These are phyloP conservation scores for Trematocara macrostoma DNA, from an alignment of 2,113 vertebrate genomes.

Conservation along the genomic window DNA sequence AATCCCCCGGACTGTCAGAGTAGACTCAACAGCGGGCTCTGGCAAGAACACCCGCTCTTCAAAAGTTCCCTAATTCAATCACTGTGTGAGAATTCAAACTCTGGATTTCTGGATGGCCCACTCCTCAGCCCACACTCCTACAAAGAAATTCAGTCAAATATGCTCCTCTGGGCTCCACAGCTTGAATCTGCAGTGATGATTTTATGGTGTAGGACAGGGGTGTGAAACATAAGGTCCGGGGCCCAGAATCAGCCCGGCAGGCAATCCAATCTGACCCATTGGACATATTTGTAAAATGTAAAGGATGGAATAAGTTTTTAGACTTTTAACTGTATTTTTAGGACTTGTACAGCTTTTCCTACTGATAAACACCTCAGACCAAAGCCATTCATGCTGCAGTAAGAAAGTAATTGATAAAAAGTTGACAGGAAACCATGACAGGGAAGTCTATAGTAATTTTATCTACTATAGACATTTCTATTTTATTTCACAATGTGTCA, in stretches of 20 bases:
- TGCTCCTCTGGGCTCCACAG: neutral
- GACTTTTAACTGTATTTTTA: neutral
- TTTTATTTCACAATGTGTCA: neutral
- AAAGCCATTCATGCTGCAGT: neutral
- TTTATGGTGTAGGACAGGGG: neutral
- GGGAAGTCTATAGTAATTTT: neutral
- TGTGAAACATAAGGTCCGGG: neutral
- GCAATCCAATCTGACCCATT: neutral
- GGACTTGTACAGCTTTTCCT: neutral
- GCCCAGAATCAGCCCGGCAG: neutral
- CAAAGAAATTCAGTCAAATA: neutral
- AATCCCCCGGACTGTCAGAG: conserved; percentile 36
- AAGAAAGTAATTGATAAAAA: neutral
- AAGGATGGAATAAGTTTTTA: neutral
- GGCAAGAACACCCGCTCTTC: conserved; percentile 42
- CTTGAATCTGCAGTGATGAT: neutral
- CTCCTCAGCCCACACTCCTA: conserved; percentile 2
- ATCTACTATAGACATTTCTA: neutral
- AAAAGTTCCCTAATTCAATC: conserved; percentile 68
- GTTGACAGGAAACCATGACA: neutral
- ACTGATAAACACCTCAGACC: neutral
- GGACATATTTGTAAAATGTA: neutral
- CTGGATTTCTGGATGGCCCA: conserved; percentile 33
- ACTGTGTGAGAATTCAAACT: conserved; percentile 70
- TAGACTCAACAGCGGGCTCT: conserved; percentile 20